phyloP scores from a whole-genome alignment of 2,888 invertebrate genomes.

The Polydrusus tereticollis region DNA sequence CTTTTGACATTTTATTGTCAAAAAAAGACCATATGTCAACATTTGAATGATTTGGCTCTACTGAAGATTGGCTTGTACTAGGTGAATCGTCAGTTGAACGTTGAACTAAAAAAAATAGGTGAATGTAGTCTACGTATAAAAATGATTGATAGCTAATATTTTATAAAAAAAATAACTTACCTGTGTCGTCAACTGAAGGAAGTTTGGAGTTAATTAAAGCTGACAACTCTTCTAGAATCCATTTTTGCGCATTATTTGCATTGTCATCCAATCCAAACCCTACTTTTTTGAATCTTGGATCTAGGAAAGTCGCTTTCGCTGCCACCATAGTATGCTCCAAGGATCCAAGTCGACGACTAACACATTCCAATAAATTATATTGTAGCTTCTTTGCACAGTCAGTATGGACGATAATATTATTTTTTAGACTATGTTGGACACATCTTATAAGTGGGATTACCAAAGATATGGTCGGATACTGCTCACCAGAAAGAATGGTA shows the following conservation, averaged over 20 bases:
- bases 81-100: no score
- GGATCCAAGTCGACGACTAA: slow-evolving; percentile 41
- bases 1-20: slow-evolving; percentile 35
- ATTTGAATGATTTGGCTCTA: no score
- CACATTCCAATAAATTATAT: slow-evolving; percentile 36
- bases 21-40: slow-evolving; percentile 32
- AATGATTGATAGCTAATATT: no score
- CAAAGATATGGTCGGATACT: not conserved
- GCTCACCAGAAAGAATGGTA: no score
- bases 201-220: no score
- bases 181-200: no score
- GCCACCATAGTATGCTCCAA: slow-evolving; percentile 48
- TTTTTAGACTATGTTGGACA: slow-evolving; percentile 37
- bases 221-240: not conserved
- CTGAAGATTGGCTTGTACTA: no score
- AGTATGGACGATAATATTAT: slow-evolving; percentile 21
- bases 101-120: no score
- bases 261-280: slow-evolving; percentile 41
- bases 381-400: slow-evolving; percentile 39
- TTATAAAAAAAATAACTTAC: no score
- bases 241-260: not conserved
- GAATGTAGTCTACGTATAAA: no score
- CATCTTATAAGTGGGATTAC: not conserved
- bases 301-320: slow-evolving; percentile 50
- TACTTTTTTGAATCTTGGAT: slow-evolving; percentile 52